Base-by-base conservation (phyloP, 2,888 invertebrate species). In the Hyles lineata region DNA sequence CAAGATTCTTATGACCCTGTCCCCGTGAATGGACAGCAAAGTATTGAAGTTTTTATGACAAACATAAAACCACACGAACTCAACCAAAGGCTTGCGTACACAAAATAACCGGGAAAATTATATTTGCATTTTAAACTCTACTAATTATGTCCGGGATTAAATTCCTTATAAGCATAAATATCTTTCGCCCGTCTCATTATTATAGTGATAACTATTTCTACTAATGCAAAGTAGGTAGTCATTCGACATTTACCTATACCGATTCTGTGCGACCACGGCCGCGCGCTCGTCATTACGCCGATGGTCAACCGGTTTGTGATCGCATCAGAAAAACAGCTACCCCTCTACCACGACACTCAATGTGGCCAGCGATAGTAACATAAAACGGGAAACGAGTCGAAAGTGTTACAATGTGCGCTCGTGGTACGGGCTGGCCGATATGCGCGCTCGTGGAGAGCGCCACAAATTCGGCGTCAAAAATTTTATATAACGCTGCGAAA, bases 261-360 rank as follows among this genome's bases (percentile, higher is more conserved):
- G 85, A 87, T 85, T 84, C 84, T 82, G 87, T 84, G 80, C 77
- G 82, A 83, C 83, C 85, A 84, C 84, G 85, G 85, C 79, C 85
- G 78, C 76, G 76, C 78, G 85, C 84, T 85, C 88, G 90, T 92
- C 92, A 91, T 89, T 90, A 90, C 89, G 84, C 84, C 87, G 92
- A 90, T 87, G 92, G 92, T 87, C 92, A 90, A 93, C 94, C 94
- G 94, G 94, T 93, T 93, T 92, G 85, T 89, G 93, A 93, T 92
- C 90, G 85, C 92, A 92, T 90, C 93, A 93, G 91, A 93, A 93
- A 93, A 93, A 93, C 92, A 91, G 88, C 92, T 90, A 87, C 89
- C 88, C 80, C 84, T 70, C 79, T 89, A 92, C 92, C 89, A 90
- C 77, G 89, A 81, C 21, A 83, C 78, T 62, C 73, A 71, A 74